Base-by-base conservation (phyloP, 1,140 invertebrate species). In the Neomicropteryx cornuta region DNA sequence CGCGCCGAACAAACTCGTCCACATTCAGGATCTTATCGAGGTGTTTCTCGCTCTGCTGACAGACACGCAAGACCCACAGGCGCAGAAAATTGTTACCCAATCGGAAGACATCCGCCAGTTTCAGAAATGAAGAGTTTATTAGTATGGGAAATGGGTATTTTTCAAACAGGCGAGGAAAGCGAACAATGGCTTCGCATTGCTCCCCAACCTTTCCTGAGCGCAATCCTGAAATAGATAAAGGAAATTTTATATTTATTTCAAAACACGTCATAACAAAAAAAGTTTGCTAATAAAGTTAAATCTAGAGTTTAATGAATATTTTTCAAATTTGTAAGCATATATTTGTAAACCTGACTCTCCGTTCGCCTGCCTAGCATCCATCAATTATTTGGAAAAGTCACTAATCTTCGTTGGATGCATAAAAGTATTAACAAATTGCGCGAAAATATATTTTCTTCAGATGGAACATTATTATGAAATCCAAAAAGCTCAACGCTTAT, bases 91-190 rank as follows among this genome's bases (percentile, higher is more conserved):
- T 97, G 56, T 75, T 85, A 62, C 92, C 91, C 52, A 79, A 79
- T 29, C 91, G 79, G 68, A 96, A 97, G 5, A 96, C 86, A 72
- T 97, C 93, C 0, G 91, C 85, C 27, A 97, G 59, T 72, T 97
- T 97, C 11, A 97, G 63, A 41, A 95, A 81, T 11, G 92, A 94
- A 0, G 94, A 94, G 62, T 97, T 98, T 17, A 98, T 97, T 1
- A 98, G 64, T 56, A 97, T 97, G 1, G 94, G 93, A 64, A 97
- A 98, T 2, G 93, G 92, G 62, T 96, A 96, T 66, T 94, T 95
- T 58, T 96, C 91, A 64, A 97, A 96, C 0, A 97, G 63, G 28
- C 83, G 73, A 1, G 93, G 92, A 68, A 95, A 97, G 31, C 88
- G 76, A 1, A 97, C 91, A 46, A 97, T 94, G 0, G 92, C 88